Evolutionary conservation across 2,113 vertebrate species (phyloP), one percentile per base, ranked within the genome.

Genomic region (Colistium nudipinnis): DNA sequence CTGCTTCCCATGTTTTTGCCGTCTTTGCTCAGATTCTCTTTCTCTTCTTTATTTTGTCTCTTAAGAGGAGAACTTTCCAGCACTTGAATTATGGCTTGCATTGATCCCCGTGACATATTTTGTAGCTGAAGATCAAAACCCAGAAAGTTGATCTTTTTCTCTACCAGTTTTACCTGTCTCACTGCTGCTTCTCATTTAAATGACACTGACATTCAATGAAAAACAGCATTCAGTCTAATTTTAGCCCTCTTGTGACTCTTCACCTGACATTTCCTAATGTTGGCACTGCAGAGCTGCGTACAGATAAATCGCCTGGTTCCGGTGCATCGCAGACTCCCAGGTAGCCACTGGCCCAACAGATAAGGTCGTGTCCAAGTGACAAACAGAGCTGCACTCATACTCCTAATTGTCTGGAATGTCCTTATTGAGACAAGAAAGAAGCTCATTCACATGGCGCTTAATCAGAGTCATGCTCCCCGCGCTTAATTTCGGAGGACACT

Each of bases 391-490:
- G 60, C 69, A 87, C 83, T 92, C 87, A 85, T 90, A 70, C 76
- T 60, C 66, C 41, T 91, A 90, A 91, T 91, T 84, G 70, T 82
- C 59, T 44, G 89, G 91, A 92, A 93, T 93, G 91, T 92, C 85
- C 87, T 82, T 43, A 57, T 62, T 80, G 85, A 89, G 83, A 91
- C 77, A 76, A 91, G 86, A 92, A 92, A 92, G 89, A 83, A 17
- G 54, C 64, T 69, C 89, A 91, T 92, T 93, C 90, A 93, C 84
- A 90, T 83, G 82, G 69, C 4, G 6, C 78, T 57, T 93, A 93
- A 93, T 93, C 86, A 88, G 86, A 92, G 89, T 91, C 92, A 92
- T 92, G 89, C 89, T 90, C 47, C 66, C 62, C 56, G 53, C 73
- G 61, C 77, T 86, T 85, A 81, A 87, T 85, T 91, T 80, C 6